Evolutionary conservation across 1,140 invertebrate species (phyloP), one percentile per base, ranked within the genome.

Genomic region (Lethrus apterus): DNA sequence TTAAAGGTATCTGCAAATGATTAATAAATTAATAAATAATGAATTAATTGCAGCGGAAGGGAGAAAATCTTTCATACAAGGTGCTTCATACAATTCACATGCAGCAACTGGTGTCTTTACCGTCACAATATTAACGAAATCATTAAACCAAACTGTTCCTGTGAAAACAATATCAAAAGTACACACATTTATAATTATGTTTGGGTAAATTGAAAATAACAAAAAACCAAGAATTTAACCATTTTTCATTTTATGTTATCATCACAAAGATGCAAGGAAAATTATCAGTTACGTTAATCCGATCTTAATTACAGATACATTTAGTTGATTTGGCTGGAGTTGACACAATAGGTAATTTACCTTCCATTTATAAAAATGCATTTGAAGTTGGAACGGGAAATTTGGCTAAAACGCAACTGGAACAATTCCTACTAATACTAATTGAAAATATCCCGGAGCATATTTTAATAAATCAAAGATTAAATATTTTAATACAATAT

Each of bases 321-420:
- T 19, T 65, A 30, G 51, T 65, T 20, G 63, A 65, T 48, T 38
- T 65, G 23, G 60, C 57, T 7, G 63, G 63, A 18, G 51, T 46
- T 7, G 62, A 61, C 42, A 53, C 42, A 13, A 24, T 47, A 10
- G 53, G 50, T 3, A 59, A 59, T 40, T 34, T 45, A 4, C 44
- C 50, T 7, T 50, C 46, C 10, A 9, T 46, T 5, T 49, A 47
- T 14, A 65, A 63, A 47, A 57, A 45, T 13, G 44, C 42, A 11
- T 43, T 38, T 13, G 53, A 62, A 47, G 48, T 65, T 10, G 62
- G 54, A 2, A 34, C 30, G 8, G 63, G 54, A 8, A 65, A 65
- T 50, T 41, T 58, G 7, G 54, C 52, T 2, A 65, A 63, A 48
- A 55, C 52, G 0, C 54, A 59, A 45, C 33, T 65, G 14, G 63